Percentiles rank a stretch among this genome's conserved stretches.
These are phyloP conservation scores for Pantherophis vulpinus DNA, from an alignment of 2,797 vertebrate species.

Conservation along the genomic window DNA sequence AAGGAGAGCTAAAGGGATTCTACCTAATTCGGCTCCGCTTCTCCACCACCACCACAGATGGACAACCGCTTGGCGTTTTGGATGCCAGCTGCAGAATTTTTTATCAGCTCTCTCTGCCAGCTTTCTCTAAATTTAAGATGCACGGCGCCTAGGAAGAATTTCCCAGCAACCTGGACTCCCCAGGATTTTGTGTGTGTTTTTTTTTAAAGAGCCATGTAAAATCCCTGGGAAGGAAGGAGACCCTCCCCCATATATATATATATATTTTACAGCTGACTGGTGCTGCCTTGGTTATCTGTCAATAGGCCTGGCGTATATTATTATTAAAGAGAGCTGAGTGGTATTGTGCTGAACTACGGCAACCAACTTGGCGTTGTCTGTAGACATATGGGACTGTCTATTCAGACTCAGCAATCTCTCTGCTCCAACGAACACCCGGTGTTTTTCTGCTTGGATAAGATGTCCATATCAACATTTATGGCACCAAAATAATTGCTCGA, in stretches of 20 bases:
- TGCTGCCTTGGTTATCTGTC: constrained; percentile 76
- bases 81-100: constrained; percentile 46
- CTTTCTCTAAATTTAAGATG: neutral
- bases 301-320: constrained; percentile 68
- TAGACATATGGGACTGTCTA: constrained; percentile 79
- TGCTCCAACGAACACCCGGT: constrained; percentile 78
- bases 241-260: neutral
- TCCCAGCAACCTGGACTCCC: neutral
- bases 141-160: neutral
- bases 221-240: constrained; percentile 58
- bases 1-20: neutral
- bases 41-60: constrained; percentile 38
- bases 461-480: constrained; percentile 81
- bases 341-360: constrained; percentile 78
- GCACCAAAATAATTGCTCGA: constrained; percentile 79
- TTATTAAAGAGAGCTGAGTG: constrained; percentile 73
- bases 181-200: neutral
- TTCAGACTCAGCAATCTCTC: constrained; percentile 78
- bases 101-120: neutral
- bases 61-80: constrained; percentile 41
- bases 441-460: constrained; percentile 81
- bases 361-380: constrained; percentile 72
- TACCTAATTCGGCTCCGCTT: neutral
- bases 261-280: constrained; percentile 65
- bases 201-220: neutral